Evolutionary conservation across 2,113 vertebrate species (phyloP).

Genomic region (Aspiorhynchus laticeps): DNA sequence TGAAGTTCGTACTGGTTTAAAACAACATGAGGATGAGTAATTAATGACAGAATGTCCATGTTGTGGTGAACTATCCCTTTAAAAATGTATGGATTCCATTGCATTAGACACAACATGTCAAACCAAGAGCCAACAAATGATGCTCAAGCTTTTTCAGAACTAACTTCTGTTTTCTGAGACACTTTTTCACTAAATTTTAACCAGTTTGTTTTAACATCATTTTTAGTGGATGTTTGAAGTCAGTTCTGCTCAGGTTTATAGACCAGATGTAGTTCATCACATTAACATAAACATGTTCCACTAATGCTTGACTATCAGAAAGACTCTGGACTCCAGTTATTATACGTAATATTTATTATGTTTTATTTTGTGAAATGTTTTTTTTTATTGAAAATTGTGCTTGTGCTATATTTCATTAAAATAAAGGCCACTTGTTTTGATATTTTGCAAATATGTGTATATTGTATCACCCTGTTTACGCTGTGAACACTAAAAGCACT

Average conservation of each 20-base stretch:
- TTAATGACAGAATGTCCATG: too few relatives aligned
- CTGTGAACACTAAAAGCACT: neutral
- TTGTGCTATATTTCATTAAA: neutral
- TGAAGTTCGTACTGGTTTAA: too few relatives aligned
- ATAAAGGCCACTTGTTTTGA: too few relatives aligned
- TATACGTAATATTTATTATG: neutral
- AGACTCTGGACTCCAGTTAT: neutral
- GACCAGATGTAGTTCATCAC: neutral
- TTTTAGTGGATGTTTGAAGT: neutral
- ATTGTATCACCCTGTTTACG: neutral
- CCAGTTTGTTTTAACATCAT: neutral
- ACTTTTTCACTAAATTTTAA: neutral
- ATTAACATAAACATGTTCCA: too few relatives aligned
- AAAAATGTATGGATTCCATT: too few relatives aligned
- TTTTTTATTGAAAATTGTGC: neutral
- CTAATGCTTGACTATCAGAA: too few relatives aligned
- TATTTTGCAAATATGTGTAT: neutral
- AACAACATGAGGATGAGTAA: too few relatives aligned
- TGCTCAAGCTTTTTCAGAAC: neutral
- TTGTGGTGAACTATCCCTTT: too few relatives aligned
- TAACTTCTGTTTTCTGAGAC: neutral
- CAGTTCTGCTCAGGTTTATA: neutral
- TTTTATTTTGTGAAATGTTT: neutral
- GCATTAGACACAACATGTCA: too few relatives aligned
- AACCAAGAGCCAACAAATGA: neutral